Evolutionary conservation across 2,888 invertebrate species (phyloP).

Genomic region (Nephrocerus scutellatus): DNA sequence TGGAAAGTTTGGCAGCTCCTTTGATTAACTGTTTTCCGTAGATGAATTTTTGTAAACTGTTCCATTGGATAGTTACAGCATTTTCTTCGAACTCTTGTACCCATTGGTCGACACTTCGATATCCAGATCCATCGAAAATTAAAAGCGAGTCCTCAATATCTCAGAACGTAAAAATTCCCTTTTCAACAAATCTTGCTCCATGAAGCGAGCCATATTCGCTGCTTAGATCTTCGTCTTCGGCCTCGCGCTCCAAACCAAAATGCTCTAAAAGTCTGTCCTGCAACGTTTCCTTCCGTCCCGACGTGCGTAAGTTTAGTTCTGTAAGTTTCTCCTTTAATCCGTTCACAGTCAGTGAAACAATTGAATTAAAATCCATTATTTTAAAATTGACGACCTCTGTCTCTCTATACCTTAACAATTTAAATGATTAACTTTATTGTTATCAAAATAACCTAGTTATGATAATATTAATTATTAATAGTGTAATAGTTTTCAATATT

Average conservation of each 20-base stretch:
- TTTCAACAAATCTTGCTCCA: no score
- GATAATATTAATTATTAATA: no score
- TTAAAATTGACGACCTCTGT: no score
- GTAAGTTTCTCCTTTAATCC: slow-evolving; percentile 11
- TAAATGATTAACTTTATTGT: no score
- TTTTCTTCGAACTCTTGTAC: slow-evolving; percentile 9
- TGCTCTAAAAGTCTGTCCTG: slow-evolving; percentile 13
- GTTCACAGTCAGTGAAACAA: slow-evolving; percentile 11
- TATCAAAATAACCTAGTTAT: no score
- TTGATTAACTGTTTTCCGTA: slow-evolving; percentile 7
- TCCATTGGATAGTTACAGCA: slow-evolving; percentile 8
- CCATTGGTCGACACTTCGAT: slow-evolving; percentile 4
- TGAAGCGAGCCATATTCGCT: no score
- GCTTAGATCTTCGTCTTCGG: no score
- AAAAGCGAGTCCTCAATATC: slow-evolving; percentile 4
- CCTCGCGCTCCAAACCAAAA: slow-evolving; percentile 5
- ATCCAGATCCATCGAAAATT: slow-evolving; percentile 3
- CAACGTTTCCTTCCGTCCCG: slow-evolving; percentile 9
- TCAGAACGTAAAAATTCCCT: not conserved
- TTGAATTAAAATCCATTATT: slow-evolving; percentile 11
- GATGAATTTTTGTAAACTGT: slow-evolving; percentile 7
- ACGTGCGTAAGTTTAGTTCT: slow-evolving; percentile 6
- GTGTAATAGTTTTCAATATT: no score
- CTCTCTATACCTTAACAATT: no score
- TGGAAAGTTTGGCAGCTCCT: slow-evolving; percentile 2